Evolutionary conservation across 1,140 invertebrate genomes (phyloP).

Genomic region (Mamestra configurata): DNA sequence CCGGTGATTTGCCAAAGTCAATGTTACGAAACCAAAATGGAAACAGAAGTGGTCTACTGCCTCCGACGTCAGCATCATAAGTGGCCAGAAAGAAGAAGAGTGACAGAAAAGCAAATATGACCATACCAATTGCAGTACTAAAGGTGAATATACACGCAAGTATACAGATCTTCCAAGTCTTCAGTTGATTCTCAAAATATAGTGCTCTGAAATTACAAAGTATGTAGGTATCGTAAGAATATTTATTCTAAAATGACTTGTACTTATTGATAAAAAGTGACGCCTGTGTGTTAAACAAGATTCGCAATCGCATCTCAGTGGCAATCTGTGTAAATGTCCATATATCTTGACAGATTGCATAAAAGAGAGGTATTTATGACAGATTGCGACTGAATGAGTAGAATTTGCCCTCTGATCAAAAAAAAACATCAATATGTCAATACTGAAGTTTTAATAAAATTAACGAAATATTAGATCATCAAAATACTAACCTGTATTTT

Average conservation of each 20-base stretch:
- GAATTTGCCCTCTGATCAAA: no score
- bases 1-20: conserved; percentile 67
- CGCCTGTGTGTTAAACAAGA: no score
- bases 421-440: no score
- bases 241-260: no score
- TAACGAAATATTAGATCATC: background rate
- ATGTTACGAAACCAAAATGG: conserved; percentile 69
- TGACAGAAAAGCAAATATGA: conserved; percentile 49
- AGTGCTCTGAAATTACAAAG: conserved; percentile 61
- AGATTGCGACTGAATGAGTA: no score
- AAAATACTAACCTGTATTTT: conserved; percentile 65
- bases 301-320: no score
- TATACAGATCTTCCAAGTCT: conserved; percentile 69
- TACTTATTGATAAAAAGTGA: no score
- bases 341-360: no score
- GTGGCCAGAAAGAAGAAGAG: conserved; percentile 61
- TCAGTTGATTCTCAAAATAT: conserved; percentile 68
- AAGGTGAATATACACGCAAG: conserved; percentile 59
- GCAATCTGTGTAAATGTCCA: no score
- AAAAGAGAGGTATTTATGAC: no score
- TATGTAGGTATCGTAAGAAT: no score
- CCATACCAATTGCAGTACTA: conserved; percentile 57
- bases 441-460: no score
- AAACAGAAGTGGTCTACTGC: conserved; percentile 67
- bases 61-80: conserved; percentile 55